phyloP scores from a whole-genome alignment of 2,797 vertebrate genomes.

The Poeciliopsis paucimaculata region DNA sequence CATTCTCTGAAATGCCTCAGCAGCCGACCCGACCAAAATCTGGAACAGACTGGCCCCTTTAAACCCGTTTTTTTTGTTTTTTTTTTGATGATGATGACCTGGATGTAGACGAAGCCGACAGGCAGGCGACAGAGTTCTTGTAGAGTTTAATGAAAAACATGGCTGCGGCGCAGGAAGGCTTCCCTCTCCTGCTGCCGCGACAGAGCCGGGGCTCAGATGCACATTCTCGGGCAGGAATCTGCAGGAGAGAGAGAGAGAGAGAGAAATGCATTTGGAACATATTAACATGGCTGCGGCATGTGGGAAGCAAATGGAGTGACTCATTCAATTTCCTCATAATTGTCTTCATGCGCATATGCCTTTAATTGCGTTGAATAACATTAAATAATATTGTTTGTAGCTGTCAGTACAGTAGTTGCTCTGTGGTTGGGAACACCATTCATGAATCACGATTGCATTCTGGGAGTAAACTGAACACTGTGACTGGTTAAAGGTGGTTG shows the following conservation, averaged over 20 bases:
- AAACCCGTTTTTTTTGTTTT: conserved; percentile 43
- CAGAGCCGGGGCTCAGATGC: conserved; percentile 47
- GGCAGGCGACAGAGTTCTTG: conserved; percentile 66
- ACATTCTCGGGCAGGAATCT: conserved; percentile 30
- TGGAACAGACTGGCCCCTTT: conserved; percentile 39
- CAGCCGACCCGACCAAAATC: conserved; percentile 32
- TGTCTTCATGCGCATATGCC: conserved; percentile 59
- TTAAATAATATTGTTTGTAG: conserved; percentile 60
- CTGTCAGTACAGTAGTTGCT: conserved; percentile 56
- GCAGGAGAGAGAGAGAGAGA: conserved; percentile 21
- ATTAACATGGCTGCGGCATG: conserved; percentile 71
- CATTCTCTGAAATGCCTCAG: conserved; percentile 10
- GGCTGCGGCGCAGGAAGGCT: conserved; percentile 42
- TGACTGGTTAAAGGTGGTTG: neutral
- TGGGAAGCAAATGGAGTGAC: conserved; percentile 72
- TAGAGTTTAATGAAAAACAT: conserved; percentile 73
- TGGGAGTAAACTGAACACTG: conserved; percentile 8
- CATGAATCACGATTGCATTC: neutral
- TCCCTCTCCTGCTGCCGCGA: conserved; percentile 41
- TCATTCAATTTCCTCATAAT: conserved; percentile 69
- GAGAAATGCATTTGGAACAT: conserved; percentile 66
- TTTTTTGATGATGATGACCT: conserved; percentile 56
- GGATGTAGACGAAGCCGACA: conserved; percentile 60
- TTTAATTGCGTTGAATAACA: conserved; percentile 62
- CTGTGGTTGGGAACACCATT: conserved; percentile 18